Conservation (phyloP, 2,888 invertebrate species). For the Leuctra nigra region DNA sequence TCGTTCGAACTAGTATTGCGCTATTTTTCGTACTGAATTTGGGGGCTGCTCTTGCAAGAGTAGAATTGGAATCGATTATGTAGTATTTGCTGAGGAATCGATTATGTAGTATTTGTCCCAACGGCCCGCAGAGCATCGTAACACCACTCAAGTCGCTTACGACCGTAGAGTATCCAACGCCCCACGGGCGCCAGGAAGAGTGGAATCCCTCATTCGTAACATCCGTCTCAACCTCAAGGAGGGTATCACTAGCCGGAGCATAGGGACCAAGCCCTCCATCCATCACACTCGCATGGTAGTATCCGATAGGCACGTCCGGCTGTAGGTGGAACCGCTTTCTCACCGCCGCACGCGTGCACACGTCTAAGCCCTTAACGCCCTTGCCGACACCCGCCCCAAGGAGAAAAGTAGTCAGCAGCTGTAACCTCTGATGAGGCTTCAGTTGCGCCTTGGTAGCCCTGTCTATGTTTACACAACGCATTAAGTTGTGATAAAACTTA, state of each 20-base stretch:
- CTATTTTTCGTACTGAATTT: too few relatives aligned
- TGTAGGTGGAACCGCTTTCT: conserved; percentile 35
- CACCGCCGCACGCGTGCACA: conserved; percentile 32
- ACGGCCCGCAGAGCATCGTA: conserved; percentile 16
- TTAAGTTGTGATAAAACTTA: too few relatives aligned
- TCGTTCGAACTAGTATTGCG: too few relatives aligned
- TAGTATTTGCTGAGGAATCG: too few relatives aligned
- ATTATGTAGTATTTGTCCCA: conserved; percentile 23
- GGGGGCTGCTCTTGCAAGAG: too few relatives aligned
- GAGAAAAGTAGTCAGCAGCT: conserved; percentile 36
- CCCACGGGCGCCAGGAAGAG: background rate
- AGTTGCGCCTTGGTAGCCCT: conserved; percentile 35
- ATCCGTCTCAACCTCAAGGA: background rate
- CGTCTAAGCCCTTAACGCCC: conserved; percentile 34
- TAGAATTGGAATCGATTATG: too few relatives aligned
- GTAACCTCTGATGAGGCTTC: conserved; percentile 39
- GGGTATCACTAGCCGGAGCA: conserved; percentile 20
- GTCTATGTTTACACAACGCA: conserved; percentile 30
- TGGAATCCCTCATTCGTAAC: background rate
- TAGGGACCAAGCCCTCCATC: conserved; percentile 33
- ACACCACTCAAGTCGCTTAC: conserved; percentile 18
- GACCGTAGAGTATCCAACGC: background rate
- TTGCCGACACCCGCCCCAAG: conserved; percentile 32
- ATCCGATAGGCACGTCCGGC: conserved; percentile 33
- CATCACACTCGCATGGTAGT: conserved; percentile 33